phyloP scores from a whole-genome alignment of 2,113 vertebrate genomes.

The Gallinago paraguaiae region DNA sequence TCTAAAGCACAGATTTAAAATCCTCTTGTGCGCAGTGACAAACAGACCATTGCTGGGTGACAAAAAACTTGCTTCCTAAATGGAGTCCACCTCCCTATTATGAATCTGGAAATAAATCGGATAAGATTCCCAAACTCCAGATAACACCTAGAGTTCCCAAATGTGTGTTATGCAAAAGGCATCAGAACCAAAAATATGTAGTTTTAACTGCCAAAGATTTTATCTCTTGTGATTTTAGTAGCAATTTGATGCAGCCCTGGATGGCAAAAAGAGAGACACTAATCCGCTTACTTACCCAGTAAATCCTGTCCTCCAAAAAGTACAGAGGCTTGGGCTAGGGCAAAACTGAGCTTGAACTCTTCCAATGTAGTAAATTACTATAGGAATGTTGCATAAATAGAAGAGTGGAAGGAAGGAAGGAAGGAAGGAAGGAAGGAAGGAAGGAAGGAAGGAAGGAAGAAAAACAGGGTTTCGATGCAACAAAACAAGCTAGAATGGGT shows the following conservation, averaged over 20 bases:
- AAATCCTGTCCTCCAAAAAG: slow-evolving; percentile 28
- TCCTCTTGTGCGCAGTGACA: slow-evolving; percentile 11
- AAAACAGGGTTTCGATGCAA: background rate
- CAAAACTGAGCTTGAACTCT: slow-evolving; percentile 24
- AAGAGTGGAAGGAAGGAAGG: background rate
- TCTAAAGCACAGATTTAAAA: slow-evolving; percentile 63
- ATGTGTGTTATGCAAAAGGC: slow-evolving; percentile 28
- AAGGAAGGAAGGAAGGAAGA: background rate
- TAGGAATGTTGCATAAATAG: slow-evolving; percentile 1
- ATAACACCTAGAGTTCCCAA: background rate
- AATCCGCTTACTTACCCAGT: slow-evolving; percentile 48
- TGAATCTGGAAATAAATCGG: background rate
- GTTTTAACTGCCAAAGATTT: slow-evolving; percentile 48
- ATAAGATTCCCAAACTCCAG: slow-evolving; percentile 17
- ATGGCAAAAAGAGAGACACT: slow-evolving; percentile 33
- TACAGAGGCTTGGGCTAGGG: background rate
- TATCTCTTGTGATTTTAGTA: slow-evolving; percentile 50
- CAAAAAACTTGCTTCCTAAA: slow-evolving; percentile 16
- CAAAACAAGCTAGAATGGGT: slow-evolving; percentile 8
- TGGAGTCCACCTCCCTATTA: background rate
- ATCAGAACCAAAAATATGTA: background rate
- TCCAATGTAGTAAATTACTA: slow-evolving; percentile 5
- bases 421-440: background rate
- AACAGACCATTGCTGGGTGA: background rate
- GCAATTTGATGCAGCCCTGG: slow-evolving; percentile 25